Conservation (phyloP, 1,140 invertebrate genomes). For the Magallana ariakensis region DNA sequence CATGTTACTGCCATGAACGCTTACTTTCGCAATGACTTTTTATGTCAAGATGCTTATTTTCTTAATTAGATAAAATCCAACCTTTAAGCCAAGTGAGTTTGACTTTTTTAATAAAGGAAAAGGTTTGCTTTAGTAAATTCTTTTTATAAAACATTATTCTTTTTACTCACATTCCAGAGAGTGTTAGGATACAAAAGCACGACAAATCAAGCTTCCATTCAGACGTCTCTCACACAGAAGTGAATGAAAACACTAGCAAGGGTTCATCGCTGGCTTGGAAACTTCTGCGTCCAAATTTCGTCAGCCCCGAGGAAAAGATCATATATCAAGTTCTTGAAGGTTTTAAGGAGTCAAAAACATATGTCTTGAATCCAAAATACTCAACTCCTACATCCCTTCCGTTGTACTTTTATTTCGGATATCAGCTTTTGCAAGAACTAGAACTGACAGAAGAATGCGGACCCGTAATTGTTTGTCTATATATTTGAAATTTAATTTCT, state of each 20-base stretch:
- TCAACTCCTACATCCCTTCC: not conserved
- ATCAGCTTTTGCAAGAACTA: not conserved
- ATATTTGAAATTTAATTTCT: not conserved
- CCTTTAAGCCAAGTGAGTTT: too few relatives aligned
- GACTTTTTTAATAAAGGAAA: too few relatives aligned
- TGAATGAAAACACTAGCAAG: not conserved
- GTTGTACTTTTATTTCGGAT: not conserved
- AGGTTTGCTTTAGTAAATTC: too few relatives aligned
- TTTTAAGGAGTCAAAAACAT: not conserved
- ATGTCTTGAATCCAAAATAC: not conserved
- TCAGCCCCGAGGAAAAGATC: not conserved
- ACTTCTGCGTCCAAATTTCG: not conserved
- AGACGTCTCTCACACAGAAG: too few relatives aligned
- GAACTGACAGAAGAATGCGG: not conserved
- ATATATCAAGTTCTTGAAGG: not conserved
- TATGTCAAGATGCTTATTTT: too few relatives aligned
- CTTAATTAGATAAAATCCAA: too few relatives aligned
- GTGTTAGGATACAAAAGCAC: too few relatives aligned
- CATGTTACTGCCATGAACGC: too few relatives aligned
- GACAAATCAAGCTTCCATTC: too few relatives aligned
- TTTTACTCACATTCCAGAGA: too few relatives aligned
- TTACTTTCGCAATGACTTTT: too few relatives aligned
- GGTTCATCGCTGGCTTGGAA: not conserved
- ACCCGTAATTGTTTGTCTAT: not conserved
- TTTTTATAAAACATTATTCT: too few relatives aligned